Base-by-base conservation (phyloP, 2,888 invertebrate genomes). In the Graphium colonna region DNA sequence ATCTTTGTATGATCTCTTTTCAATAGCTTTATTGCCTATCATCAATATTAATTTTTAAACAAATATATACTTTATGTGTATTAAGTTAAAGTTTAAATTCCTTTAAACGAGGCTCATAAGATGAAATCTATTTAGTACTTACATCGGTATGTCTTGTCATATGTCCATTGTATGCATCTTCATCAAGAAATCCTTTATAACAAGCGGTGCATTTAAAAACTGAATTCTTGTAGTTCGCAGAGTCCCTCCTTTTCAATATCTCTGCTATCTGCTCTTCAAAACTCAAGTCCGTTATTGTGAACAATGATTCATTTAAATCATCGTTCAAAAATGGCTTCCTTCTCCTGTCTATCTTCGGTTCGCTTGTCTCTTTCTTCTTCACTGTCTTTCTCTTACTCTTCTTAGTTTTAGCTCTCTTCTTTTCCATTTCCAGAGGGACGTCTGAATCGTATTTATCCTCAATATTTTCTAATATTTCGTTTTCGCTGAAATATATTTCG, bases 231-330 rank as follows among this genome's bases (percentile, higher is more conserved):
- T 80, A 88, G 39, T 86, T 84, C 0, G 82, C 59, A 16, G 75
- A 72, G 0, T 88, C 84, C 12, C 73, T 77, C 0, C 88, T 64
- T 46, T 86, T 86, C 33, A 75, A 58, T 3, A 89, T 86, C 15
- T 88, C 87, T 0, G 82, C 85, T 0, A 85, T 60, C 55, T 89
- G 88, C 15, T 87, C 86, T 0, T 84, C 83, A 1, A 71, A 60
- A 0, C 75, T 76, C 8, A 87, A 60, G 56, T 84, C 77, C 0
- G 75, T 80, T 0, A 86, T 79, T 0, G 79, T 79, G 38, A 88
- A 88, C 0, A 88, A 52, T 0, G 83, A 82, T 52, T 85, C 85
- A 15, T 79, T 86, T 1, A 86, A 49, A 55, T 84, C 85, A 1
- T 77, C 79, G 15, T 81, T 86, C 0, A 86, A 44, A 42, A 87